A percentile compares a stretch with the other conserved stretches of the same genome.
Evolutionary conservation across 2,888 invertebrate species (phyloP).

Genomic region (Apodemia zela): DNA sequence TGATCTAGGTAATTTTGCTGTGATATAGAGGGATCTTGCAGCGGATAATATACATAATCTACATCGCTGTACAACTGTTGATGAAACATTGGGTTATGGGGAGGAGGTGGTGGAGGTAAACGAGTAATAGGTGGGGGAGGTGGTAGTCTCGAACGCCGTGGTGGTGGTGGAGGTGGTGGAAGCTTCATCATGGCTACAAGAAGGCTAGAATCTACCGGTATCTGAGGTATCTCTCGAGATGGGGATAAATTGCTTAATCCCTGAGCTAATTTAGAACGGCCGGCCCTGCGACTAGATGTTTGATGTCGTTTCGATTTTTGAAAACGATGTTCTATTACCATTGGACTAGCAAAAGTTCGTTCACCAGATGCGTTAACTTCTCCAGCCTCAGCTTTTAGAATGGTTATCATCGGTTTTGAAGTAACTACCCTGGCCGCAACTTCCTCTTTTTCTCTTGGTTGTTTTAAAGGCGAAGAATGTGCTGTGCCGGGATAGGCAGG

Average conservation of each 20-base stretch:
- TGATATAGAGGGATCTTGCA: constrained; percentile 93
- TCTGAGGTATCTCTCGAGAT: constrained; percentile 63
- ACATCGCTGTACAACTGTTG: constrained; percentile 95
- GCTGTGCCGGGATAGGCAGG: constrained; percentile 83
- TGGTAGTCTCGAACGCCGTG: constrained; percentile 82
- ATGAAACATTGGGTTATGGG: constrained; percentile 92
- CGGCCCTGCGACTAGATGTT: constrained; percentile 80
- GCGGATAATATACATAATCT: constrained; percentile 94
- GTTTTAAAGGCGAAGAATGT: constrained; percentile 42
- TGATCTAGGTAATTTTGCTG: constrained; percentile 95
- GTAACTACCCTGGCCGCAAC: constrained; percentile 88
- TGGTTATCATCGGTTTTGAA: constrained; percentile 87
- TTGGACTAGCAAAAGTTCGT: constrained; percentile 73
- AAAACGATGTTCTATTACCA: constrained; percentile 71
- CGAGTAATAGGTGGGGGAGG: constrained; percentile 84
- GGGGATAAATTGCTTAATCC: constrained; percentile 70
- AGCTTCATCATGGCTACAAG: constrained; percentile 82
- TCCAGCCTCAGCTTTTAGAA: constrained; percentile 88
- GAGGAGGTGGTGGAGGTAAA: constrained; percentile 86
- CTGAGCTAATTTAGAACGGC: constrained; percentile 81
- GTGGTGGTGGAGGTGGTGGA: constrained; percentile 79
- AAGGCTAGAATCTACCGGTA: constrained; percentile 68
- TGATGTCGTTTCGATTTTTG: constrained; percentile 73
- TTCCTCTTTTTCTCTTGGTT: constrained; percentile 78
- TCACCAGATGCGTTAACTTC: constrained; percentile 83